Percentiles rank a stretch among this genome's conserved stretches.
These are phyloP conservation scores for Lycophotia porphyrea DNA, from an alignment of 2,888 invertebrate genomes.

Conservation along the genomic window DNA sequence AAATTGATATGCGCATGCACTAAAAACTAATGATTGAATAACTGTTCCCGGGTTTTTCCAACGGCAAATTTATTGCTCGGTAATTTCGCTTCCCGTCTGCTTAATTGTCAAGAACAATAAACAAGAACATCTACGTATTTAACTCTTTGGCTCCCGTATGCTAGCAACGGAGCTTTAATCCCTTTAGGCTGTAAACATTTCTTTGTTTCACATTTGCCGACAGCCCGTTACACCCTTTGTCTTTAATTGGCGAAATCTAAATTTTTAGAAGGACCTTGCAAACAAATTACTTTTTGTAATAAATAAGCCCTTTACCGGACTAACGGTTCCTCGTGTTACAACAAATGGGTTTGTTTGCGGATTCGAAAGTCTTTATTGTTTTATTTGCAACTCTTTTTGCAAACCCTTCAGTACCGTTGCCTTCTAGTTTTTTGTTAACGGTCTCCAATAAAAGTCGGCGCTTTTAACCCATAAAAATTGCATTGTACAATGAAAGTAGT, in stretches of 20 bases:
- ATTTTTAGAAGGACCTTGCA: conserved; percentile 50
- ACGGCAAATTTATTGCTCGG: conserved; percentile 4
- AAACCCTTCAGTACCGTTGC: conserved; percentile 76
- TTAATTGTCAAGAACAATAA: conserved; percentile 24
- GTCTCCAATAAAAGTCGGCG: conserved; percentile 76
- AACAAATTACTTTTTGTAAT: conserved; percentile 78
- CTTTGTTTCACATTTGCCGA: conserved; percentile 49
- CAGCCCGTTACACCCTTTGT: conserved; percentile 62
- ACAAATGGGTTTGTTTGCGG: conserved; percentile 72
- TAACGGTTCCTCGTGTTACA: conserved; percentile 74
- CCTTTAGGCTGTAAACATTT: conserved; percentile 47
- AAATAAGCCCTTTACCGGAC: conserved; percentile 76
- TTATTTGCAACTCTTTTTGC: conserved; percentile 82
- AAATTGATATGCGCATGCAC: conserved; percentile 24
- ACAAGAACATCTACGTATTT: conserved; percentile 27
- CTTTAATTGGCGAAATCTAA: conserved; percentile 61
- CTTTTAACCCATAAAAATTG: conserved; percentile 67
- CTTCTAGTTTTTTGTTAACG: conserved; percentile 72
- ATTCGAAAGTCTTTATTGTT: conserved; percentile 76
- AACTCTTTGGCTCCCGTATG: conserved; percentile 51
- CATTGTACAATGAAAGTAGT: conserved; percentile 54
- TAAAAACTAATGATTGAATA: conserved; percentile 20
- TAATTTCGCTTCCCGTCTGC: conserved; percentile 17
- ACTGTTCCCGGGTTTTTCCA: conserved; percentile 18
- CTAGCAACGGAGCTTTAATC: conserved; percentile 26